Percentiles rank a stretch among this genome's conserved stretches.
Conservation (phyloP, 2,797 vertebrate species). For the Sparidentex hasta region DNA sequence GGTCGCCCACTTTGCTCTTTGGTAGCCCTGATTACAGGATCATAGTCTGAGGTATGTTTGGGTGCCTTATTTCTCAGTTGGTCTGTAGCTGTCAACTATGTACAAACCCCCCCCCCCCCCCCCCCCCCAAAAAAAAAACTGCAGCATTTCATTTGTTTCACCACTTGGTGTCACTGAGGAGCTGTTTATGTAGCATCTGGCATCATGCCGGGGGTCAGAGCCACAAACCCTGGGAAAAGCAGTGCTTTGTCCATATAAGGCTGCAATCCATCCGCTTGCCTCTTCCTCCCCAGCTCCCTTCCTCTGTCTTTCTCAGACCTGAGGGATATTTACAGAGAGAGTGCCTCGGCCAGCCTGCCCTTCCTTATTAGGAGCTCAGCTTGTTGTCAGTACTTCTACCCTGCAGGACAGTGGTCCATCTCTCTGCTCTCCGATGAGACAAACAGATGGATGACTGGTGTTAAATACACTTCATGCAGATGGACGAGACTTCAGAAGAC, state of each 20-base stretch:
- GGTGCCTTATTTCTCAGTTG: not conserved
- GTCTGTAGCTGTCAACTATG: not conserved
- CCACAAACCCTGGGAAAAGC: slow-evolving; percentile 88
- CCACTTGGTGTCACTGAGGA: slow-evolving; percentile 79
- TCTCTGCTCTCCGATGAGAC: slow-evolving; percentile 77
- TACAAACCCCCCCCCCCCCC: no score
- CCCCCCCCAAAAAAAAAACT: not conserved
- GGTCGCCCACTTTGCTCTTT: not conserved
- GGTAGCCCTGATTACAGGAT: not conserved
- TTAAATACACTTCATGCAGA: slow-evolving; percentile 43
- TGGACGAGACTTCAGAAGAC: slow-evolving; percentile 37
- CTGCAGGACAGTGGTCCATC: slow-evolving; percentile 84
- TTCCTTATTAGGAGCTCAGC: slow-evolving; percentile 89
- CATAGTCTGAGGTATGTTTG: not conserved
- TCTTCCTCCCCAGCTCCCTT: slow-evolving; percentile 84
- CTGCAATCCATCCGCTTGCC: slow-evolving; percentile 88
- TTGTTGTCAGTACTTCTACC: slow-evolving; percentile 82
- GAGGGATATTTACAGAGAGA: slow-evolving; percentile 89
- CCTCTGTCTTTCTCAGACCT: slow-evolving; percentile 85
- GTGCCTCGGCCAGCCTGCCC: slow-evolving; percentile 76
- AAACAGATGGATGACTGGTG: slow-evolving; percentile 79
- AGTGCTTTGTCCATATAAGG: slow-evolving; percentile 89
- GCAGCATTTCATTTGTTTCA: slow-evolving; percentile 17
- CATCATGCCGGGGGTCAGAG: slow-evolving; percentile 79
- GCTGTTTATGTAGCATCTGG: slow-evolving; percentile 70